Evolutionary conservation across 64 coral and sea anemone genomes (phyloP).

Genomic region (Platygyra sinensis): DNA sequence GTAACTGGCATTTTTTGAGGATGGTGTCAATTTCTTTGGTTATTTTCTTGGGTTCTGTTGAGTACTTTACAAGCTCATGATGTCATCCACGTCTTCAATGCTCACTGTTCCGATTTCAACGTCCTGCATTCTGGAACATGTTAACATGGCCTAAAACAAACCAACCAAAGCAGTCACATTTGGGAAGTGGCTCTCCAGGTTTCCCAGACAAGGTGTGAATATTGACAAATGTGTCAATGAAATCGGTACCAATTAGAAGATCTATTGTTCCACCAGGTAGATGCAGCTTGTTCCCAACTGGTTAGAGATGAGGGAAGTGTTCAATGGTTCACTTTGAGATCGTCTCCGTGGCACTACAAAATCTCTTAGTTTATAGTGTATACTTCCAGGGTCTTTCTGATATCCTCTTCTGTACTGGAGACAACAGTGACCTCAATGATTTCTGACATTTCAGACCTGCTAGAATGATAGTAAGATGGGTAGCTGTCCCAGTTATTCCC

Average conservation of each 20-base stretch:
- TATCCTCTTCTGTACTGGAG: conserved; percentile 36
- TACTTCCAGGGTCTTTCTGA: conserved; percentile 7
- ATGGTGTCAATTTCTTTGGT: conserved; percentile 36
- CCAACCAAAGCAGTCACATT: too few relatives aligned
- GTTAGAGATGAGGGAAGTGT: conserved; percentile 8
- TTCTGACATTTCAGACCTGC: conserved; percentile 48
- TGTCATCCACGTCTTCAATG: too few relatives aligned
- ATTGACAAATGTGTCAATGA: too few relatives aligned
- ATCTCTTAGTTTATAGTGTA: background rate
- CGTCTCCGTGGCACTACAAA: conserved; percentile 51
- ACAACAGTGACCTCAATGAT: conserved; percentile 48
- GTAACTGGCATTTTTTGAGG: conserved; percentile 52
- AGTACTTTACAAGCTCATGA: too few relatives aligned
- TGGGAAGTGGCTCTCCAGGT: too few relatives aligned
- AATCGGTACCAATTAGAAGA: too few relatives aligned
- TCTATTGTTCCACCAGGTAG: background rate
- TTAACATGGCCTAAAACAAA: too few relatives aligned
- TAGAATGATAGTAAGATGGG: conserved; percentile 59
- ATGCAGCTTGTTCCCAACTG: background rate
- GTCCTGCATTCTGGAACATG: too few relatives aligned
- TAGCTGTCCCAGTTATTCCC: background rate
- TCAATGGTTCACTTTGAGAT: conserved; percentile 4
- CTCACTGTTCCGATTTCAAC: too few relatives aligned
- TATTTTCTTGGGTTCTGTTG: conserved; percentile 16
- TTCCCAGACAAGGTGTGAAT: too few relatives aligned